Percentiles rank a stretch among this genome's conserved stretches.
These are phyloP conservation scores for Neoaliturus tenellus DNA, from an alignment of 2,888 invertebrate genomes.

Conservation along the genomic window DNA sequence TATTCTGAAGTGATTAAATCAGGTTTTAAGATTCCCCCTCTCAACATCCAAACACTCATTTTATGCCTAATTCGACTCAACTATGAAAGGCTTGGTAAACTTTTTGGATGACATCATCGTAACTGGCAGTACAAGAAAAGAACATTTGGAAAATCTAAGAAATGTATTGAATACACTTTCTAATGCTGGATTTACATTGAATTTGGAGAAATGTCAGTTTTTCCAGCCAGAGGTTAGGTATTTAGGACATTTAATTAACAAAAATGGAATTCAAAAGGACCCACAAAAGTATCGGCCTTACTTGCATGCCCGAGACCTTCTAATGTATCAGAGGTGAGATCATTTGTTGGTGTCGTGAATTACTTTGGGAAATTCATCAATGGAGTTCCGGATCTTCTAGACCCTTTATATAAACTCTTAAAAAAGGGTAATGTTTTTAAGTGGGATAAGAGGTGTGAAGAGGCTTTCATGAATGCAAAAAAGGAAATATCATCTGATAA, in stretches of 20 bases:
- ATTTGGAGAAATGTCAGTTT: slow-evolving; percentile 66
- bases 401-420: slow-evolving; percentile 1
- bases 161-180: background rate
- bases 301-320: slow-evolving; percentile 62
- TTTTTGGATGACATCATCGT: slow-evolving; percentile 2
- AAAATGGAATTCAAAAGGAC: slow-evolving; percentile 64
- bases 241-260: slow-evolving; percentile 65
- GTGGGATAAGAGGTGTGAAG: background rate
- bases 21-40: no score
- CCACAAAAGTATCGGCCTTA: slow-evolving; percentile 65
- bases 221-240: slow-evolving; percentile 63
- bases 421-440: slow-evolving; percentile 19
- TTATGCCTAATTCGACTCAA: no score
- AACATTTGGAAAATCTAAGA: slow-evolving; percentile 18
- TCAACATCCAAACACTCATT: no score
- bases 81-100: background rate
- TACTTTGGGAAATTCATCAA: slow-evolving; percentile 59
- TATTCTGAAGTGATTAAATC: no score
- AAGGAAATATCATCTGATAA: background rate
- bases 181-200: slow-evolving; percentile 43
- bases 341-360: slow-evolving; percentile 67
- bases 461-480: background rate
- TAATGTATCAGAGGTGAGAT: slow-evolving; percentile 63
- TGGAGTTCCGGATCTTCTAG: background rate
- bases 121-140: background rate